Evolutionary conservation across 2,888 invertebrate genomes (phyloP).

Genomic region (Parnassius mnemosyne): DNA sequence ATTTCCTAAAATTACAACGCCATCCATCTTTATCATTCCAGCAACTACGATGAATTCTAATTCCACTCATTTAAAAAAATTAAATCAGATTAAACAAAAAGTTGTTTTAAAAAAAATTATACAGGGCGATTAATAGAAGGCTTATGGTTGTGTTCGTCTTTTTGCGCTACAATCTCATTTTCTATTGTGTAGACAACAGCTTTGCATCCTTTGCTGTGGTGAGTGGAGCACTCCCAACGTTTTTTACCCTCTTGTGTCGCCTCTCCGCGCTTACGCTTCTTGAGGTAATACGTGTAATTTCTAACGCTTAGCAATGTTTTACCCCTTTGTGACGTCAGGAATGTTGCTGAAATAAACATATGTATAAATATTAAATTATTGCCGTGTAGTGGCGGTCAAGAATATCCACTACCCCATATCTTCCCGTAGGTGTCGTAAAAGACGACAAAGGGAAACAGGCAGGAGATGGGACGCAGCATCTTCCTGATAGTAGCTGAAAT

Average conservation of each 20-base stretch:
- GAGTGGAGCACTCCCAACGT: slow-evolving; percentile 43
- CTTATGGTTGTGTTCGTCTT: slow-evolving; percentile 39
- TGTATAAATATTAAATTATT: too few species aligned
- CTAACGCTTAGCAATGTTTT: slow-evolving; percentile 33
- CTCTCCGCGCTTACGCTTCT: slow-evolving; percentile 19
- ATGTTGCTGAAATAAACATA: slow-evolving; percentile 27
- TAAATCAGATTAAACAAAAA: too few species aligned
- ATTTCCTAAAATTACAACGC: too few species aligned
- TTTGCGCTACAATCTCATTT: slow-evolving; percentile 33
- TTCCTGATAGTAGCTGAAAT: too few species aligned
- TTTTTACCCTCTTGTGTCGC: slow-evolving; percentile 31
- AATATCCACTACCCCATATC: too few species aligned
- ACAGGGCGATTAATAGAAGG: slow-evolving; percentile 2
- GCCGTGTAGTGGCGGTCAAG: too few species aligned
- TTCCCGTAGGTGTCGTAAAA: too few species aligned
- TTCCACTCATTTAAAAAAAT: too few species aligned
- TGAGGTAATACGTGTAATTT: slow-evolving; percentile 36
- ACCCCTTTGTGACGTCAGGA: slow-evolving; percentile 35
- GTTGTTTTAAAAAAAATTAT: background rate
- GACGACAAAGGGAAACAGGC: too few species aligned
- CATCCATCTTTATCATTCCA: too few species aligned
- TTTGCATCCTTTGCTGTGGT: slow-evolving; percentile 37
- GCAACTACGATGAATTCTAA: too few species aligned
- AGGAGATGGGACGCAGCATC: too few species aligned
- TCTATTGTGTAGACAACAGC: slow-evolving; percentile 38